Evolutionary conservation across 2,113 vertebrate genomes (phyloP), one percentile per base, ranked within the genome.

Genomic region (Microtus richardsoni): DNA sequence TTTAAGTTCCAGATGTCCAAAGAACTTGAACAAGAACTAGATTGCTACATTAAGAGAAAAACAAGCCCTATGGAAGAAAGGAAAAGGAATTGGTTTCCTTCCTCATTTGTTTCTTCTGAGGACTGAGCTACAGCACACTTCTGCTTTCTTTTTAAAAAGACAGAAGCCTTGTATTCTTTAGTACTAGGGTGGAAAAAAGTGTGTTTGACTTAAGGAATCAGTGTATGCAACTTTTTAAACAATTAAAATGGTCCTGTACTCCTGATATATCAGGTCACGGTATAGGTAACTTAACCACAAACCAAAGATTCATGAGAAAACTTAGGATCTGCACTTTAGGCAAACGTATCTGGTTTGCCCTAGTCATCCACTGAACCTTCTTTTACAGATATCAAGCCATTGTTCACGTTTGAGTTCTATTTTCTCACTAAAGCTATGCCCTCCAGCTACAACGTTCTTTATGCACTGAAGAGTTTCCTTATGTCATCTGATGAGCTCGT

Each of bases 91-190:
- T 83, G 33, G 10, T 44, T 96, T 95, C 77, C 95, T 96, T 97
- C 96, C 91, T 95, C 88, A 92, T 97, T 95, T 90, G 30, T 41
- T 75, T 14, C 13, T 75, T 88, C 26, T 73, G 62, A 95, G 60
- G n/a, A 87, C 91, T 92, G 70, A 91, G 74, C 49, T 83, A 58
- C 39, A 70, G 44, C 68, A 78, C 68, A 92, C 95, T 97, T 97
- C 95, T 96, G 88, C 80, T 97, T 98, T 97, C 91, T 83, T 66
- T 95, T 97, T 94, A 95, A 97, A 96, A 96, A 82, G 89, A 94
- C 74, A 91, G 89, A 94, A 86, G 28, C 33, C 60, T 78, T 64
- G 88, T 88, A 60, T 92, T 98, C 26, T 49, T 90, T 80, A 82
- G 36, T 24, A 77, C 78, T 86, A 17, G 22, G 26, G 62, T 30